Evolutionary conservation across 1,140 invertebrate species (phyloP).

Genomic region (Aphaenogaster rudis): DNA sequence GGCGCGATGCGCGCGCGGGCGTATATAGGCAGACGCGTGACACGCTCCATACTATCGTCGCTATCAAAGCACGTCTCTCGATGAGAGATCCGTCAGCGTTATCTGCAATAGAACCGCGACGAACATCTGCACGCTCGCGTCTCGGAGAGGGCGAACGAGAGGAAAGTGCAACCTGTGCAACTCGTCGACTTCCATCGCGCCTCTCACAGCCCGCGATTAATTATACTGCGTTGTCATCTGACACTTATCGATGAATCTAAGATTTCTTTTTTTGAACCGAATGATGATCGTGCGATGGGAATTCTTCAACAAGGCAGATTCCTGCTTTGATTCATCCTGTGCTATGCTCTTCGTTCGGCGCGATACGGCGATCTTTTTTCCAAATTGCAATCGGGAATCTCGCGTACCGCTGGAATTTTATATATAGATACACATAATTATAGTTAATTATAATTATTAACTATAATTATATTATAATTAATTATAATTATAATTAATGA

Average conservation of each 20-base stretch:
- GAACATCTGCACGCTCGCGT: not conserved
- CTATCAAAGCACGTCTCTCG: not conserved
- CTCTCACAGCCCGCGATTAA: not conserved
- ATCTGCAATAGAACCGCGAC: not conserved
- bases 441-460: not conserved
- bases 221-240: not conserved
- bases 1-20: not conserved
- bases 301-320: not conserved
- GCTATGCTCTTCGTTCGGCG: not conserved
- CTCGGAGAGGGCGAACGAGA: not conserved
- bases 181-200: not conserved
- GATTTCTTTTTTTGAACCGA: not conserved
- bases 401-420: not conserved
- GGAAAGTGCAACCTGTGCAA: not conserved
- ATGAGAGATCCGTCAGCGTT: not conserved
- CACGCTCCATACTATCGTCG: not conserved
- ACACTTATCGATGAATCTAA: not conserved
- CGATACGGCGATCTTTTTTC: not conserved
- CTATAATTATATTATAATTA: not conserved
- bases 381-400: not conserved
- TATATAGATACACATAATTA: not conserved
- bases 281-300: not conserved
- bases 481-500: too few species aligned
- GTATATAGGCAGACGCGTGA: constrained; percentile 23
- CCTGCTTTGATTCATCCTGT: not conserved